Evolutionary conservation across 2,113 vertebrate species (phyloP), one percentile per base, ranked within the genome.

Genomic region (Trachemys scripta): DNA sequence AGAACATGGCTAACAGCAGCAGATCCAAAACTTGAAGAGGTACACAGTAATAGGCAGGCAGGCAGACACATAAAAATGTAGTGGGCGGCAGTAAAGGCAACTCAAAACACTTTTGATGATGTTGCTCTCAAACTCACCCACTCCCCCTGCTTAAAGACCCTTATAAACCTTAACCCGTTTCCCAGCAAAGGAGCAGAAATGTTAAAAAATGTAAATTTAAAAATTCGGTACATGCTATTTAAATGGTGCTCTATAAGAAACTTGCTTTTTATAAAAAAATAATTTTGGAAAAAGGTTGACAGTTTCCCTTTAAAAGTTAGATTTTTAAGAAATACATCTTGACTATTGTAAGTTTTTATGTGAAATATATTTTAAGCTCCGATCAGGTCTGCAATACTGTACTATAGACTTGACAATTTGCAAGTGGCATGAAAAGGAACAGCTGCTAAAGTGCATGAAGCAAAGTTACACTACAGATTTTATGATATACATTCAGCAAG

Each of bases 281-380:
- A 29, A 81, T 12, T 56, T 88, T 87, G 17, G 17, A 17, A 65
- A 38, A 72, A 72, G 56, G 24, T 57, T 38, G 16, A n/a, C 35
- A 65, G 31, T 22, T 72, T 72, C 17, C 35, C 75, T 51, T 87
- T 65, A 31, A 45, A 80, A 72, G 42, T 0, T 10, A n/a, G 78
- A 35, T 57, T 78, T 54, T 38, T 35, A 62, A 87, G 50, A 80
- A 96, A 96, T 59, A 80, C 9, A 82, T 22, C 14, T 9, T 6
- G 51, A 72, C 80, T 80, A 45, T 13, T 10, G 29, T 25, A 54
- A 72, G 5, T 14, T 93, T 76, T 85, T 3, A 88, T 22, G 87
- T 20, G 56, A 62, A 88, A 53, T 0, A 45, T 4, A 35, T 69
- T 49, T 88, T 31, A n/a, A 86, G 84, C 42, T 84, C 35, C 0